Evolutionary conservation across 2,797 vertebrate genomes (phyloP), one percentile per base, ranked within the genome.

Genomic region (Tenualosa thibaudeaui): DNA sequence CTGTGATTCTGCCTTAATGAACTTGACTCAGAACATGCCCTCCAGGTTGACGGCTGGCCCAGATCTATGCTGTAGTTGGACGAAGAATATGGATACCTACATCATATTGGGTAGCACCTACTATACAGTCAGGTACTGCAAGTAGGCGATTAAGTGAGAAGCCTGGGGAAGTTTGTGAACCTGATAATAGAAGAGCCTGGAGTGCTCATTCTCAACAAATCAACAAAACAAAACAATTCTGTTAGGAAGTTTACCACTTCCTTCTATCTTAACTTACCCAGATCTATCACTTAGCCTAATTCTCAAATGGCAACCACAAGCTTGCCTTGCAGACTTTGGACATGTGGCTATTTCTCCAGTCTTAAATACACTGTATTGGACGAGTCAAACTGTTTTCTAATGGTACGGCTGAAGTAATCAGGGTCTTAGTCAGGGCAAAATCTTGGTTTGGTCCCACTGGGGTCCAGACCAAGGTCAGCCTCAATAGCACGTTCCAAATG

Each of bases 1-100:
- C 68, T 82, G 60, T 71, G 82, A 58, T n/a, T 51, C 43, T 87
- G 86, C 84, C 86, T 85, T 53, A 86, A 86, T 87, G 65, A 85
- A 86, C 81, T 58, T 82, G 81, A 85, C 82, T 60, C 22, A 24
- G 31, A 40, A 31, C 81, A 54, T 78, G 71, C 71, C 71, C 19
- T 37, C 71, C 8, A 46, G 71, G 71, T 46, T 46, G 71, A 19
- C 6, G 17, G 2, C 7, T 24, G 58, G 58, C 22, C 58, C 58
- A 24, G 22, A 62, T 62, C 58, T 62, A n/a, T 51, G 46, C 46
- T 46, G 7, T 46, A 46, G 46, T 46, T 7, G 3, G 46, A 7
- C 7, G 46, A 46, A 46, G 46, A 51, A 12, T 51, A 51, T 51
- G 58, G 7, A n/a, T 24, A 62, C 58, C n/a, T 62, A 62, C 54